These are phyloP conservation scores for Drosophila phalerata DNA, from an alignment of 2,888 invertebrate species.

Conservation along the genomic window DNA sequence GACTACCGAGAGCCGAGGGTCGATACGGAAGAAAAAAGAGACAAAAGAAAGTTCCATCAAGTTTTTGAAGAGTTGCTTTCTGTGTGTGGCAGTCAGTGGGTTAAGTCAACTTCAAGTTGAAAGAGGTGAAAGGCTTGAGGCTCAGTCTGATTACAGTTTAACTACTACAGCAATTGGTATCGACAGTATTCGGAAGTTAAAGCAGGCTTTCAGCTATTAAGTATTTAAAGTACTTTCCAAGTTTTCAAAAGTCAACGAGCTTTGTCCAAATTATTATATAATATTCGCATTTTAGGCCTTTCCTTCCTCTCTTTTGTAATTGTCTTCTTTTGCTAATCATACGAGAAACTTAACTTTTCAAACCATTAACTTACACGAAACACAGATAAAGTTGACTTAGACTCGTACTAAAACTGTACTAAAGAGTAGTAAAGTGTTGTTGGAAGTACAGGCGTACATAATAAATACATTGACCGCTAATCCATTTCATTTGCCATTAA, in stretches of 20 bases:
- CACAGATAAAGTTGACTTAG: background rate
- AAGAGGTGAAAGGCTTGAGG: constrained; percentile 52
- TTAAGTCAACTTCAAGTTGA: constrained; percentile 36
- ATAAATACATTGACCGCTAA: constrained; percentile 43
- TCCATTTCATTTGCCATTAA: constrained; percentile 61
- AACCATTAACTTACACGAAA: background rate
- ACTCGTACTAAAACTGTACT: constrained; percentile 1
- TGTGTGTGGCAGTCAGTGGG: constrained; percentile 57
- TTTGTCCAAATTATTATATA: background rate
- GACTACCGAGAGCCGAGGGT: background rate
- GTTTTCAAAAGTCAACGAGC: background rate
- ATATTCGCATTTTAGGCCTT: background rate
- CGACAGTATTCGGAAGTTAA: constrained; percentile 19
- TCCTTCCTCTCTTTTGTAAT: background rate
- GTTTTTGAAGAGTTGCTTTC: constrained; percentile 50
- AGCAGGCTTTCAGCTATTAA: background rate
- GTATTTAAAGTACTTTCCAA: background rate
- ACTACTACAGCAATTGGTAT: constrained; percentile 19
- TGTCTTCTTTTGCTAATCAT: background rate
- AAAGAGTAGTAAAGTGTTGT: background rate
- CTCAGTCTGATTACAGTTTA: constrained; percentile 14
- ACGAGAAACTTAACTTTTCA: no score
- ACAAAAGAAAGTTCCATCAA: constrained; percentile 68
- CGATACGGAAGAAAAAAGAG: constrained; percentile 18
- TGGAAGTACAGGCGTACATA: background rate